A percentile compares a stretch with the other conserved stretches of the same genome.
These are phyloP conservation scores for Alaudala cheleensis DNA, from an alignment of 2,113 vertebrate genomes.

Conservation along the genomic window DNA sequence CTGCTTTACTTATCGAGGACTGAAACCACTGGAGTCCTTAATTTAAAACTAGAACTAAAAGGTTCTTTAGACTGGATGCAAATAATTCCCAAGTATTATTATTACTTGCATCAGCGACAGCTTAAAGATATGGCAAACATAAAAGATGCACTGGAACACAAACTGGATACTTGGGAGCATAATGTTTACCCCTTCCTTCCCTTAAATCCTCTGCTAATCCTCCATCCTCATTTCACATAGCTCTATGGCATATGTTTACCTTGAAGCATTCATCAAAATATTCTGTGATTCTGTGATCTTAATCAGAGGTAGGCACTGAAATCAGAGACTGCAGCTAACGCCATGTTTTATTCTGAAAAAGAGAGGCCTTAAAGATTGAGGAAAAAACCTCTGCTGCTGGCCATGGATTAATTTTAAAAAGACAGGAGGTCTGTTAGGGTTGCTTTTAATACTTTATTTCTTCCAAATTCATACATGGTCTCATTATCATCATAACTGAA, in stretches of 20 bases:
- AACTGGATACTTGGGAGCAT: not conserved
- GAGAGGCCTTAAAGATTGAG: not conserved
- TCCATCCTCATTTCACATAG: not conserved
- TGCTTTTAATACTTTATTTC: not conserved
- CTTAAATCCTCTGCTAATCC: not conserved
- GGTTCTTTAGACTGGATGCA: constrained; percentile 31
- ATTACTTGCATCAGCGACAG: constrained; percentile 18
- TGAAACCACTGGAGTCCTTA: constrained; percentile 39
- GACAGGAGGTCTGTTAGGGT: rapidly evolving
- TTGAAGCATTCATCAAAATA: not conserved
- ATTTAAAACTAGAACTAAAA: constrained; percentile 61
- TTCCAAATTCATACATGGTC: not conserved
- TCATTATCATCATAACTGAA: not conserved
- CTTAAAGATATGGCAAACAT: constrained; percentile 11
- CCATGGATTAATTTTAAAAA: not conserved
- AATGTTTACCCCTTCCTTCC: not conserved
- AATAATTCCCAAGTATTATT: constrained; percentile 24
- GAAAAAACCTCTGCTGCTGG: not conserved
- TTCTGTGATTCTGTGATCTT: not conserved
- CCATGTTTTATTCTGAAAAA: not conserved
- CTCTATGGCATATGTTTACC: not conserved
- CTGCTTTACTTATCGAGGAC: constrained; percentile 24
- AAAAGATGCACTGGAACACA: not conserved
- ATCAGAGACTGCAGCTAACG: not conserved
- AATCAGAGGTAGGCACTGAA: not conserved